These are phyloP conservation scores for Bryconaethiops microstoma DNA, from an alignment of 2,797 vertebrate species.

Conservation along the genomic window DNA sequence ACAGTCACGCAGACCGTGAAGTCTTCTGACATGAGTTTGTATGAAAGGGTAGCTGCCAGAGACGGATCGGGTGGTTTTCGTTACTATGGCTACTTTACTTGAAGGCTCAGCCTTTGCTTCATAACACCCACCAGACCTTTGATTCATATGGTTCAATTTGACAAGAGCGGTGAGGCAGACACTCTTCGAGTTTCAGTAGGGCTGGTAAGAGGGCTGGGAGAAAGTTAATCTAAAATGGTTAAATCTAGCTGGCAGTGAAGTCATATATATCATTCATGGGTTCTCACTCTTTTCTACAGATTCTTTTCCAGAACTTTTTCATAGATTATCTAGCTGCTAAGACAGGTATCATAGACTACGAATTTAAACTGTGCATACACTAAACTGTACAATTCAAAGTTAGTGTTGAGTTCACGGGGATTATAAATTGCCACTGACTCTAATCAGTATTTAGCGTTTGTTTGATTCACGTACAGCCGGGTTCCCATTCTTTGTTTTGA, in stretches of 20 bases:
- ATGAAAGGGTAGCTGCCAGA: conserved; percentile 6
- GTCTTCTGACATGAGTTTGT: conserved; percentile 8
- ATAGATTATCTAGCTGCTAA: no score
- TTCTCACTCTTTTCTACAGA: neutral
- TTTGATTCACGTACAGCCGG: no score
- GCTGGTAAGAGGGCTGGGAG: neutral
- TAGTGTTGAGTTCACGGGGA: no score
- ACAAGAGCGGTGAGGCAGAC: neutral
- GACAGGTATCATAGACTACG: no score
- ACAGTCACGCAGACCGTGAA: neutral
- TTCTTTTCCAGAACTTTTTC: no score
- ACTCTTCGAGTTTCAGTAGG: neutral
- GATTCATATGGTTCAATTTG: neutral
- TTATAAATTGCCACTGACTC: no score
- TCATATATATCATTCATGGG: neutral
- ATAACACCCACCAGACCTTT: neutral
- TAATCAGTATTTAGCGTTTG: no score
- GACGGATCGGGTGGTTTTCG: neutral
- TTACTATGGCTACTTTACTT: conserved; percentile 6
- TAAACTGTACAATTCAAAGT: no score
- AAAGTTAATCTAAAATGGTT: neutral
- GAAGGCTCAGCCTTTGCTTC: conserved; percentile 1
- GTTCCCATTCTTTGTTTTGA: no score
- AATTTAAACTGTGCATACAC: no score
- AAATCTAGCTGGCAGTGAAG: neutral